Evolutionary conservation across 2,113 vertebrate species (phyloP), one percentile per base, ranked within the genome.

Genomic region (Cochlearius cochlearius): DNA sequence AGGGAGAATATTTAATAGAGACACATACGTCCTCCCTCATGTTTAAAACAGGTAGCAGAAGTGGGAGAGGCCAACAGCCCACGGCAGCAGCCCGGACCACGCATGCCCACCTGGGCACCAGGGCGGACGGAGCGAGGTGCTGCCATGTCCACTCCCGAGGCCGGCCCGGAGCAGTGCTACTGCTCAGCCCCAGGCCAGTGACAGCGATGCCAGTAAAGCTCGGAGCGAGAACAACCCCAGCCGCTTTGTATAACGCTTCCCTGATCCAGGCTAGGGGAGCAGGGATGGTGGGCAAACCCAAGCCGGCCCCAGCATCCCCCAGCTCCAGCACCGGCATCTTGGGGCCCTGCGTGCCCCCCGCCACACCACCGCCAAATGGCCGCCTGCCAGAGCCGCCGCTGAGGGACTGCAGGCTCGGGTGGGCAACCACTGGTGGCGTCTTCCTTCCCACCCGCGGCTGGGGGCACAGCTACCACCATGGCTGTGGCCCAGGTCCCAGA

Each of bases 401-500:
- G 2, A 50, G 41, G 45, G 11, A 3, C 41, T 0, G 0, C 0
- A 4, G 49, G 21, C 49, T 49, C 8, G 23, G 39, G 14, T 5
- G 19, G 41, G 25, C 18, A 2, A 9, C 11, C 1, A 4, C 26
- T 12, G 12, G 23, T 3, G 5, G 7, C 52, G 19, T 15, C 41
- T 36, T 67, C 41, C 25, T 67, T 18, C 43, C 32, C 3, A 4
- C 22, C 38, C 1, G 0, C 10, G 23, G 19, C 12, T 19, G 11
- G 18, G 21, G 11, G 1, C 1, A 7, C 1, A 8, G 23, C 47
- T 15, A 45, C 25, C 10, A 20, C 49, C 62, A 3, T 7, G 41
- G 68, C 34, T 8, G n/a, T 17, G 5, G 55, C 16, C 3, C 23
- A 2, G 9, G 36, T 18, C 56, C 77, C 13, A 47, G 43, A 86